Conservation (phyloP, 2,888 invertebrate species). For the Cetonia aurata region DNA sequence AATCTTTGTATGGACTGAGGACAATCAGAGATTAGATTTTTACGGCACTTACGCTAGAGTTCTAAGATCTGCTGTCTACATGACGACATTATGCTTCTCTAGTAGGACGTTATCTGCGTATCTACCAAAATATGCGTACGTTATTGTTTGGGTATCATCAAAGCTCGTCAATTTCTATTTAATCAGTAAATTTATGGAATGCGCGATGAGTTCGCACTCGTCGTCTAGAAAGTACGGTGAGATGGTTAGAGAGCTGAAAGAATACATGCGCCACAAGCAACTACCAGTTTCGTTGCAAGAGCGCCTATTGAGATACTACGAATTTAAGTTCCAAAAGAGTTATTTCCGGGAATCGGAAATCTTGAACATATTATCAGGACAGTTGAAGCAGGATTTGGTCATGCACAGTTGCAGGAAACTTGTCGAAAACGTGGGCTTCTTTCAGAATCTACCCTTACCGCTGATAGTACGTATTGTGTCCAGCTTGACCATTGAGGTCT, state of each 20-base stretch:
- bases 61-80: neutral
- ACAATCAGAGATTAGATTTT: neutral
- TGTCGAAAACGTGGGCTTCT: too few species aligned
- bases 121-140: slow-evolving; percentile 7
- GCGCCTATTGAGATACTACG: slow-evolving; percentile 71
- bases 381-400: slow-evolving; percentile 53
- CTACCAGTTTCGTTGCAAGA: slow-evolving; percentile 61
- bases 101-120: neutral
- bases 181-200: slow-evolving; percentile 29
- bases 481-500: slow-evolving; percentile 67
- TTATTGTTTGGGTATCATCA: slow-evolving; percentile 16
- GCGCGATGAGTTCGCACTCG: slow-evolving; percentile 9
- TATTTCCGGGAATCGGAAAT: slow-evolving; percentile 72
- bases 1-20: neutral
- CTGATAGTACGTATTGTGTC: too few species aligned
- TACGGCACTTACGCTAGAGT: neutral
- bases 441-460: too few species aligned
- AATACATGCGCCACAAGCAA: too few species aligned
- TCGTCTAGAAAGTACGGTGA: slow-evolving; percentile 65
- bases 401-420: too few species aligned
- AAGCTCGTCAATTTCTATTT: slow-evolving; percentile 29
- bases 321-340: slow-evolving; percentile 71
- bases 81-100: neutral
- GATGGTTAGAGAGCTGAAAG: slow-evolving; percentile 55
- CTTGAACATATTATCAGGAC: slow-evolving; percentile 69